These are phyloP conservation scores for Teleogryllus occipitalis DNA, from an alignment of 1,140 invertebrate genomes.

Conservation along the genomic window DNA sequence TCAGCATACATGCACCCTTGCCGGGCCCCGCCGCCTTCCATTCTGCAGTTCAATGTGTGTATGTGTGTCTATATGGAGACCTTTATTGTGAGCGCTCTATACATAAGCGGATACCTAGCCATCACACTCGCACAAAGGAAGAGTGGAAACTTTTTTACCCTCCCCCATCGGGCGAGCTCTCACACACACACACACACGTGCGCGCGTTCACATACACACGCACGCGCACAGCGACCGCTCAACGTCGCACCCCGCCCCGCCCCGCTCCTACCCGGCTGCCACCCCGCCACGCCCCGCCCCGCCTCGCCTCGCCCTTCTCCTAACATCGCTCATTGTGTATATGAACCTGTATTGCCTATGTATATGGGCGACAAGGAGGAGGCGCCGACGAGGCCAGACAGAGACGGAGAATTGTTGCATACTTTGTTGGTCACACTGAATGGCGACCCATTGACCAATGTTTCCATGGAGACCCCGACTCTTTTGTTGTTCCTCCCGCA, in stretches of 20 bases:
- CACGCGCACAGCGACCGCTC: too few relatives aligned
- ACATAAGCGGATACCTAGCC: constrained; percentile 17
- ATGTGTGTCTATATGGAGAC: constrained; percentile 10
- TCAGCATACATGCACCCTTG: background rate
- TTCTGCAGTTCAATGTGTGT: background rate
- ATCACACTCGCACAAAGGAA: constrained; percentile 13
- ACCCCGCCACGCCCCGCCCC: background rate
- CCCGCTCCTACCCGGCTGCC: too few relatives aligned
- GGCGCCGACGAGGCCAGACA: background rate
- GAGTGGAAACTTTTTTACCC: constrained; percentile 11
- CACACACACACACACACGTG: background rate
- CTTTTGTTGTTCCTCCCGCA: constrained; percentile 20
- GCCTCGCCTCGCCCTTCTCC: background rate
- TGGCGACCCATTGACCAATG: constrained; percentile 23
- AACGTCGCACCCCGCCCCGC: background rate
- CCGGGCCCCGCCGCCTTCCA: background rate
- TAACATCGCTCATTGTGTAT: constrained; percentile 14
- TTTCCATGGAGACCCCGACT: constrained; percentile 20
- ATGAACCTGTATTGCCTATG: constrained; percentile 14
- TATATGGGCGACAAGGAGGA: constrained; percentile 7
- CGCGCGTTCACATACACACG: background rate
- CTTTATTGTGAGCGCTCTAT: constrained; percentile 10
- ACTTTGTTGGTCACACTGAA: constrained; percentile 24
- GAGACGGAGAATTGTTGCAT: constrained; percentile 21
- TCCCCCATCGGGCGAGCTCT: background rate